A percentile compares a stretch with the other conserved stretches of the same genome.
These are phyloP conservation scores for Nothobranchius kuhntae DNA, from an alignment of 2,113 vertebrate species.

Conservation along the genomic window DNA sequence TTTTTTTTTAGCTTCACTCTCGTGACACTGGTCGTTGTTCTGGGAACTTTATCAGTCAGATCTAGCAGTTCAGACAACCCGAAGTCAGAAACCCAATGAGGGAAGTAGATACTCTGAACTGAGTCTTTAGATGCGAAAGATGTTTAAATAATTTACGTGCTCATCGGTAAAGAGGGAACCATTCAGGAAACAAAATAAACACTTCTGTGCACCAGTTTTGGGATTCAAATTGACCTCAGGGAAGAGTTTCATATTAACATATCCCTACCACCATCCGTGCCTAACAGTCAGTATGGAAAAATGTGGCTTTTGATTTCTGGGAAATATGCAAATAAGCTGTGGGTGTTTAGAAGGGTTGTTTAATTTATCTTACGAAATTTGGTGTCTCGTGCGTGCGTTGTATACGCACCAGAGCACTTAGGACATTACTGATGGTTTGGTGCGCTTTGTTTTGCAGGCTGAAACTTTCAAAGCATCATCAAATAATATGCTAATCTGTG, in stretches of 20 bases:
- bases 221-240: neutral
- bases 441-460: no score
- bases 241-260: neutral
- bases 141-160: constrained; percentile 69
- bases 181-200: constrained; percentile 7
- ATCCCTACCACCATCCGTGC: neutral
- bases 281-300: constrained; percentile 40
- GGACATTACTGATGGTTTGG: no score
- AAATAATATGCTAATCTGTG: constrained; percentile 13
- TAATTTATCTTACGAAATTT: neutral
- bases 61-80: constrained; percentile 15
- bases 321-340: constrained; percentile 33
- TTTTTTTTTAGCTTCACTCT: neutral
- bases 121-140: constrained; percentile 32
- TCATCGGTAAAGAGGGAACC: neutral
- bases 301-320: neutral
- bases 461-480: no score
- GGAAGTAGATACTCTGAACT: constrained; percentile 66
- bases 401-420: neutral
- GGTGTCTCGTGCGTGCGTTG: no score
- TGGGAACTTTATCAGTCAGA: constrained; percentile 4
- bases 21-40: constrained; percentile 41
- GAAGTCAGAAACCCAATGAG: constrained; percentile 60
- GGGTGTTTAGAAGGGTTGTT: neutral
- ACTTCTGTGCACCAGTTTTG: neutral